Evolutionary conservation across 2,888 invertebrate species (phyloP), one percentile per base, ranked within the genome.

Genomic region (Selenia dentaria): DNA sequence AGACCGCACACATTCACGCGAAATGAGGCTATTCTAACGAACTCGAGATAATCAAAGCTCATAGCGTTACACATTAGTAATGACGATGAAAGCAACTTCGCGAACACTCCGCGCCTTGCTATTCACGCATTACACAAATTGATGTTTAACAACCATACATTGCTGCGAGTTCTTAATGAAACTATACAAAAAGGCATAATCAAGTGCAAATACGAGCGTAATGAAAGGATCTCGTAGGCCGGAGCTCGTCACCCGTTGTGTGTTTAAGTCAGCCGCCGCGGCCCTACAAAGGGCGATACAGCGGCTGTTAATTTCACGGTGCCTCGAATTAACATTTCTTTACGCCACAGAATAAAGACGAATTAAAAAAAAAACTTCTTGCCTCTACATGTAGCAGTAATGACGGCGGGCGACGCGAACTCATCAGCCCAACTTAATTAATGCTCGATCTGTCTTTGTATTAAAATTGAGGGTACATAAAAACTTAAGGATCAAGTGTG

Each of bases 321-420:
- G 87, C 81, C 84, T 91, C 89, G 83, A 91, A 91, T 91, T 91
- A 91, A 91, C 91, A 91, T 91, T 91, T 91, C 91, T 91, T 90
- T 90, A 89, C 90, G 90, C 90, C 88, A 88, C 83, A 84, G 81
- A 87, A 88, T 90, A 90, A 90, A 89, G 85, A 90, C 84, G 83
- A 90, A 90, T 90, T 89, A 89, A 89, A 89, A 79, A 82, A 90
- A 88, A 82, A 28, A 9, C 78, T 73, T 81, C 88, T 85, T 82
- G 82, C 77, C 77, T 81, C 81, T 82, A 86, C 85, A 88, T 86
- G 84, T 74, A 68, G 78, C 89, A 89, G 89, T 88, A 89, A 87
- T 77, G 79, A 74, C 78, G 67, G 72, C 65, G 70, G 71, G 67
- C 65, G 67, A 65, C 69, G 72, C 73, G 76, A 86, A 79, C 87